These are phyloP conservation scores for Sciaenops ocellatus DNA, from an alignment of 2,797 vertebrate genomes.

Conservation along the genomic window DNA sequence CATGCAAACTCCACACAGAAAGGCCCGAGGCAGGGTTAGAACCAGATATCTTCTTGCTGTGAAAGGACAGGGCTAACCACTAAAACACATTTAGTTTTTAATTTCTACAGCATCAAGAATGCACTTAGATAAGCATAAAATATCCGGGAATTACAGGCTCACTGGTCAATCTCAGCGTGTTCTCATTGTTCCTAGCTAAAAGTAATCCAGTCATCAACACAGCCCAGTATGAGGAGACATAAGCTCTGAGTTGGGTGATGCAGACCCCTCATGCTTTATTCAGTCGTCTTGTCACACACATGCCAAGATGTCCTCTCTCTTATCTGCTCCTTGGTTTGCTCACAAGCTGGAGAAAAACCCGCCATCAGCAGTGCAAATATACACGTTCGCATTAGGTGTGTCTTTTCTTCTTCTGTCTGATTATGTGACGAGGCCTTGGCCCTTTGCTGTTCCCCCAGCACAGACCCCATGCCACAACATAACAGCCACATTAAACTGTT, in stretches of 20 bases:
- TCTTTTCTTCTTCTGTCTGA: conserved; percentile 1
- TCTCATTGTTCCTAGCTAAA: not conserved
- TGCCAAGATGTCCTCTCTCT: conserved; percentile 4
- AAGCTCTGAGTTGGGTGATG: not conserved
- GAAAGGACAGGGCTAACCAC: too few species aligned
- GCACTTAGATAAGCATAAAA: not conserved
- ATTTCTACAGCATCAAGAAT: not conserved
- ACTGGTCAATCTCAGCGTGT: not conserved
- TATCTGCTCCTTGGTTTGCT: conserved; percentile 19
- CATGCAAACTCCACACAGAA: too few species aligned
- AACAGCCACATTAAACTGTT: conserved; percentile 14
- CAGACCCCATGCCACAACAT: not conserved
- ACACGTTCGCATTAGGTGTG: not conserved
- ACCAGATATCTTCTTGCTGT: too few species aligned
- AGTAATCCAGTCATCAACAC: conserved; percentile 10
- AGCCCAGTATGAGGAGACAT: not conserved
- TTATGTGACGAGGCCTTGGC: not conserved
- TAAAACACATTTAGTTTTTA: not conserved
- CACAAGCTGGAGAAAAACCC: not conserved
- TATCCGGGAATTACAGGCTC: not conserved
- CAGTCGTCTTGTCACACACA: not conserved
- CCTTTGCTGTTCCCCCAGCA: not conserved
- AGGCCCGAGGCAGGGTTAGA: too few species aligned
- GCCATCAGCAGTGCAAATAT: not conserved
- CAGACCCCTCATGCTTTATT: conserved; percentile 1